Conservation (phyloP, 2,888 invertebrate species). For the Pocota personata region DNA sequence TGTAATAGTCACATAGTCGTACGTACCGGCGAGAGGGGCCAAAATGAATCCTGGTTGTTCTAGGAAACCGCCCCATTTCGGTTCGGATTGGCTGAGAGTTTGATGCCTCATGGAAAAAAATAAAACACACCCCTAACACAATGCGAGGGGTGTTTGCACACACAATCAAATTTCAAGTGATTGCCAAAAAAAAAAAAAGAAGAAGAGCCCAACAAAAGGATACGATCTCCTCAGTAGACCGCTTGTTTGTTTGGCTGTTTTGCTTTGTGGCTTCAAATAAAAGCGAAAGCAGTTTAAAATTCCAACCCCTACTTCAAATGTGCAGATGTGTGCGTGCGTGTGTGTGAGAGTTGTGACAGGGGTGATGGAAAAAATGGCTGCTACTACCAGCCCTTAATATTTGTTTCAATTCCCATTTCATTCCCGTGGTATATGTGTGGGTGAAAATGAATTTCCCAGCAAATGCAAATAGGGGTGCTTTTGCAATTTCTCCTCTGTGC, state of each 20-base stretch:
- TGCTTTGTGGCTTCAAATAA: slow-evolving; percentile 52
- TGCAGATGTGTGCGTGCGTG: background rate
- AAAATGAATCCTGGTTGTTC: slow-evolving; percentile 37
- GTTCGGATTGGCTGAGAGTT: slow-evolving; percentile 58
- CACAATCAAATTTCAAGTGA: slow-evolving; percentile 67
- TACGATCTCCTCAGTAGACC: slow-evolving; percentile 9
- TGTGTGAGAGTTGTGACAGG: background rate
- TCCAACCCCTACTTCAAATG: slow-evolving; percentile 43
- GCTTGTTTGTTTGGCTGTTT: slow-evolving; percentile 23
- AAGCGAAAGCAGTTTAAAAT: slow-evolving; percentile 70
- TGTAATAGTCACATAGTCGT: background rate
- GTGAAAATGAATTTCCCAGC: slow-evolving; percentile 40
- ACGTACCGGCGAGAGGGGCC: background rate
- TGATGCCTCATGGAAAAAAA: slow-evolving; percentile 10
- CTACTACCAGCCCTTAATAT: background rate
- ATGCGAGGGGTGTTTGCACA: slow-evolving; percentile 61
- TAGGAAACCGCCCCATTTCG: slow-evolving; percentile 56
- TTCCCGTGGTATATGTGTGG: slow-evolving; percentile 18
- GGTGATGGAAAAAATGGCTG: slow-evolving; percentile 67
- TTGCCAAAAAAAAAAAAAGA: slow-evolving; percentile 29
- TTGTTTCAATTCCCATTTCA: slow-evolving; percentile 17
- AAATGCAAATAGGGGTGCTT: slow-evolving; percentile 22
- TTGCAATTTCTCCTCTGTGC: slow-evolving; percentile 12
- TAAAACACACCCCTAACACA: slow-evolving; percentile 64
- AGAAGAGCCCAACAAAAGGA: slow-evolving; percentile 16